phyloP scores from a whole-genome alignment of 2,113 vertebrate genomes.

The Leucosticte australis region DNA sequence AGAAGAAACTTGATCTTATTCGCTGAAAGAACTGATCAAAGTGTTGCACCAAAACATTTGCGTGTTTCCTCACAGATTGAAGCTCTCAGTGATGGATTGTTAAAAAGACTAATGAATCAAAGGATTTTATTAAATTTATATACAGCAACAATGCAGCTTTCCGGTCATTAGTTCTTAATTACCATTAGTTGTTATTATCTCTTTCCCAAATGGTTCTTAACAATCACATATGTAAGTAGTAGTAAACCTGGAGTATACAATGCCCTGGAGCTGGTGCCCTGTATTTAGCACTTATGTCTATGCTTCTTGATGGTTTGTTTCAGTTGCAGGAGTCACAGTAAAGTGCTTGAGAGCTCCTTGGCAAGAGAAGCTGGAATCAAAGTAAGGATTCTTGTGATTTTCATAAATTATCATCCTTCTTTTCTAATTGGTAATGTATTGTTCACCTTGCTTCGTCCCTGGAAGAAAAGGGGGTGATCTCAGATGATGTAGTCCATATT shows the following conservation, averaged over 20 bases:
- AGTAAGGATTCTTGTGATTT: neutral
- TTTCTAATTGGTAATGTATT: neutral
- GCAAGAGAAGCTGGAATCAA: neutral
- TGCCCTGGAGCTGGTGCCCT: neutral
- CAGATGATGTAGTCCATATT: neutral
- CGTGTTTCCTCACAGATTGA: neutral
- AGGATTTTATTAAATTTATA: neutral
- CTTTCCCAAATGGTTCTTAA: neutral
- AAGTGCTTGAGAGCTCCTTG: neutral
- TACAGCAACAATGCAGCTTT: neutral
- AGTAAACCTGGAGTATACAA: neutral
- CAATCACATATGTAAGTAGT: neutral
- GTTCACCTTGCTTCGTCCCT: neutral
- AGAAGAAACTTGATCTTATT: neutral
- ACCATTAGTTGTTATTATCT: neutral
- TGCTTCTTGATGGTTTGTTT: neutral
- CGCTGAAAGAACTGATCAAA: neutral
- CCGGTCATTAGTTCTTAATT: neutral
- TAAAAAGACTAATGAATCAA: neutral
- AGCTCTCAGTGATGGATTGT: neutral
- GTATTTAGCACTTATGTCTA: accelerated
- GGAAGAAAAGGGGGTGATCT: neutral
- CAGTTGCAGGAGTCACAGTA: neutral
- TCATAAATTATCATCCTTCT: neutral
- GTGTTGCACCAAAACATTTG: neutral